These are phyloP conservation scores for Drosophila mimetica DNA, from an alignment of 2,888 invertebrate genomes.

Conservation along the genomic window DNA sequence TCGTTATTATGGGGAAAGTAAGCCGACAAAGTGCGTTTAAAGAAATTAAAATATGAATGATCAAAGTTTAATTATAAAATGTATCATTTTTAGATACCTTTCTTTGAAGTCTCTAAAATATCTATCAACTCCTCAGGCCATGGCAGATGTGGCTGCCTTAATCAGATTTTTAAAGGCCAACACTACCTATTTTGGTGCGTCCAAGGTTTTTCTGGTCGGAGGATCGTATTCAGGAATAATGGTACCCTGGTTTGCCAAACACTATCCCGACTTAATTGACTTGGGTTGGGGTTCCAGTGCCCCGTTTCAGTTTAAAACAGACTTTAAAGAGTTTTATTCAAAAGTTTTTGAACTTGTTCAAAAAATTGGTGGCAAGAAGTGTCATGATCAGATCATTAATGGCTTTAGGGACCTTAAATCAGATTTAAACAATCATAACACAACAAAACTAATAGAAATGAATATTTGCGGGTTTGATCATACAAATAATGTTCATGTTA, in stretches of 20 bases:
- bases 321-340: neutral
- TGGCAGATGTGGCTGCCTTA: constrained; percentile 51
- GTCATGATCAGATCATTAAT: neutral
- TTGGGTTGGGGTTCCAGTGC: constrained; percentile 20
- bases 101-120: constrained; percentile 26
- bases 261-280: constrained; percentile 41
- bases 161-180: constrained; percentile 36
- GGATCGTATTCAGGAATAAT: constrained; percentile 45
- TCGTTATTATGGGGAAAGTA: constrained; percentile 90
- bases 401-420: neutral
- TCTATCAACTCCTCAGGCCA: constrained; percentile 31
- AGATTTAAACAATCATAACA: neutral
- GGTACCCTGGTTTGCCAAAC: constrained; percentile 36
- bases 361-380: constrained; percentile 4
- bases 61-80: neutral
- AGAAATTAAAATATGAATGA: neutral
- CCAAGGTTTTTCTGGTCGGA: constrained; percentile 50
- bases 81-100: neutral
- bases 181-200: constrained; percentile 11
- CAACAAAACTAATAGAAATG: neutral
- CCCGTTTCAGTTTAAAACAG: constrained; percentile 3
- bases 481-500: neutral
- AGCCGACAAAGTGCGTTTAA: constrained; percentile 80
- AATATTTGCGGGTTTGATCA: constrained; percentile 8
- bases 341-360: neutral